phyloP scores from a whole-genome alignment of 23 tunicate species.

The Aplidium turbinatum region DNA sequence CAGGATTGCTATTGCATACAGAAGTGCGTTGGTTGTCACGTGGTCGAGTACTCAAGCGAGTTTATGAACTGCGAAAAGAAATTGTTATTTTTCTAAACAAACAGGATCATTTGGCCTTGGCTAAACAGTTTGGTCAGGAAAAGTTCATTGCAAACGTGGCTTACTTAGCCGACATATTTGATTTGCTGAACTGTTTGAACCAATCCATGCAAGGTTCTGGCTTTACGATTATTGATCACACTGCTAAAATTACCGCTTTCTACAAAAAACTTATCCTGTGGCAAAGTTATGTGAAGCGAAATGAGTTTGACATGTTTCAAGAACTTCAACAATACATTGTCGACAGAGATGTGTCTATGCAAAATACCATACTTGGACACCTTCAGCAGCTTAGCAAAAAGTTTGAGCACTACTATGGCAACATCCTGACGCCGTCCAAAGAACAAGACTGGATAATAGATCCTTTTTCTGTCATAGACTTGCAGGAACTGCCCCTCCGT shows the following conservation, averaged over 20 bases:
- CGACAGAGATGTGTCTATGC: conserved; percentile 2
- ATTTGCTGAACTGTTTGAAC: conserved; percentile 40
- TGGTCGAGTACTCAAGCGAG: conserved; percentile 29
- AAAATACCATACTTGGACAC: conserved; percentile 39
- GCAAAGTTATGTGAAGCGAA: conserved; percentile 24
- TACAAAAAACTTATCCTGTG: conserved; percentile 40
- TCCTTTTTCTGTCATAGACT: conserved; percentile 22
- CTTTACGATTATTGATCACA: conserved; percentile 44
- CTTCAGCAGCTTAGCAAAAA: conserved; percentile 39
- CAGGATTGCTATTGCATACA: conserved; percentile 37
- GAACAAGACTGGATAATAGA: conserved; percentile 44
- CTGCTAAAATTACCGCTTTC: conserved; percentile 26
- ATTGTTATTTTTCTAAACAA: conserved; percentile 23
- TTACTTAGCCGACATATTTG: conserved; percentile 48
- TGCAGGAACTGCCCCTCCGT: conserved; percentile 34
- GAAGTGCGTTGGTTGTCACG: conserved; percentile 43
- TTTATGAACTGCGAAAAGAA: conserved; percentile 50
- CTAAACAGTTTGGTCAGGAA: conserved; percentile 42
- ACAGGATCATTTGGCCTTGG: conserved; percentile 32
- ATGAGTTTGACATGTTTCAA: conserved; percentile 33
- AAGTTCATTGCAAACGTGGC: conserved; percentile 47
- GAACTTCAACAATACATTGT: conserved; percentile 7
- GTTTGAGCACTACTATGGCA: conserved; percentile 25
- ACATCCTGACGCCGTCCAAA: conserved; percentile 19
- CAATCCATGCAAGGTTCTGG: conserved; percentile 53